phyloP scores from a whole-genome alignment of 2,113 vertebrate genomes.

The Arizona elegans region DNA sequence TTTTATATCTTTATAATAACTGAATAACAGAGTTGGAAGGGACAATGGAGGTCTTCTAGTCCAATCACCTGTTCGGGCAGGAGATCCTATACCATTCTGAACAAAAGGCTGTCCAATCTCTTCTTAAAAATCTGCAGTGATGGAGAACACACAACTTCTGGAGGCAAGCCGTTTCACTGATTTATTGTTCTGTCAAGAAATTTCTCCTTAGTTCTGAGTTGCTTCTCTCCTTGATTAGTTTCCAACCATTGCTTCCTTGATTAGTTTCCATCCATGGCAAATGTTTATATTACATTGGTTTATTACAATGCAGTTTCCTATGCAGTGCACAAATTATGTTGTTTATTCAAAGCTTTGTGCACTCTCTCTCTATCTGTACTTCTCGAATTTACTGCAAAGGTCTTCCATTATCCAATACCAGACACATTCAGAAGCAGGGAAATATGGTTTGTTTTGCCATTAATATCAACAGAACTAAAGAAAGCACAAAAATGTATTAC shows the following conservation, averaged over 20 bases:
- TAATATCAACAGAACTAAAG: background rate
- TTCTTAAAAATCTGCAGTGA: background rate
- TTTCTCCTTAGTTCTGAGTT: background rate
- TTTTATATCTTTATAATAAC: background rate
- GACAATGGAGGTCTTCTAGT: no score
- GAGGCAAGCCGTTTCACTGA: background rate
- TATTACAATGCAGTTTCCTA: background rate
- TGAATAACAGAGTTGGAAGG: no score
- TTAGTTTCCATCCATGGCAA: background rate
- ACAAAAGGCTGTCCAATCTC: no score
- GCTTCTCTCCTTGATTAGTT: background rate
- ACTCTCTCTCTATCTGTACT: background rate
- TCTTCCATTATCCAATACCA: background rate
- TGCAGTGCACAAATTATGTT: background rate
- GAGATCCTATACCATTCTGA: no score
- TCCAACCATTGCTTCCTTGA: background rate
- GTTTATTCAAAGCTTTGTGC: background rate
- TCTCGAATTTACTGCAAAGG: background rate
- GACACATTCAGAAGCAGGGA: background rate
- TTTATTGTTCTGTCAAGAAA: background rate
- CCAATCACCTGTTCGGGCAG: background rate
- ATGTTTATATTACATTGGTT: background rate
- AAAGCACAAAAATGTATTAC: background rate
- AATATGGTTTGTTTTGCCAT: background rate
- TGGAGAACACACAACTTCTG: background rate